These are phyloP conservation scores for Itoplectis maculator DNA, from an alignment of 2,888 invertebrate species.

Conservation along the genomic window DNA sequence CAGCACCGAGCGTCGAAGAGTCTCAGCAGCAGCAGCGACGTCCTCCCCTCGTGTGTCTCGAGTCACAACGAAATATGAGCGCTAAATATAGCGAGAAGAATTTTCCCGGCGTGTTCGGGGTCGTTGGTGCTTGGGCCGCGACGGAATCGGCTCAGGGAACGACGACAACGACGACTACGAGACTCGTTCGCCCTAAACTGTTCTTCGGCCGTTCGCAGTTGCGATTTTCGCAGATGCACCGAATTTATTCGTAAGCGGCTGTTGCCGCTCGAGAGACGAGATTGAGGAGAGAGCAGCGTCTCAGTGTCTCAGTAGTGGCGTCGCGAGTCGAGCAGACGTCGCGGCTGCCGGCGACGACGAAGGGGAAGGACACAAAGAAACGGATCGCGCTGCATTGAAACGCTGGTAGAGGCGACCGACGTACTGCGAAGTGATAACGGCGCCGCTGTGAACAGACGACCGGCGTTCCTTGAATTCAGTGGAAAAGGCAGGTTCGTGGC, in stretches of 20 bases:
- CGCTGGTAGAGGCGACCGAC: neutral
- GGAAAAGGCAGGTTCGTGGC: constrained; percentile 17
- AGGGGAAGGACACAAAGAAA: neutral
- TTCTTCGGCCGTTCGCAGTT: constrained; percentile 4
- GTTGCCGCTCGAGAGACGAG: constrained; percentile 6
- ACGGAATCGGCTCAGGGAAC: constrained; percentile 65
- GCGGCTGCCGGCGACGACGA: neutral
- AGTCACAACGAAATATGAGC: constrained; percentile 74
- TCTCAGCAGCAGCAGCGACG: neutral
- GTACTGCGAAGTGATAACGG: constrained; percentile 23
- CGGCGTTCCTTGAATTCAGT: neutral
- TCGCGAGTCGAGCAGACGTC: constrained; percentile 5
- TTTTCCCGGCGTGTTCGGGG: constrained; percentile 72
- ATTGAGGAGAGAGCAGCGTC: neutral
- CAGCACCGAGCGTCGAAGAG: constrained; percentile 27
- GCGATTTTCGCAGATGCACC: constrained; percentile 46
- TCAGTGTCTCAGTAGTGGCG: constrained; percentile 9
- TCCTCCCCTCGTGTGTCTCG: constrained; percentile 19
- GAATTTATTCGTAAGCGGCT: constrained; percentile 76
- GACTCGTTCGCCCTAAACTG: constrained; percentile 21
- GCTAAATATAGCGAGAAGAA: constrained; percentile 81
- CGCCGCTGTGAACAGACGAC: neutral
- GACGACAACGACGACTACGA: constrained; percentile 36
- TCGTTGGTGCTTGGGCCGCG: constrained; percentile 59
- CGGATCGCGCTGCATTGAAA: constrained; percentile 6